A percentile compares a stretch with the other conserved stretches of the same genome.
Conservation (phyloP, 2,113 vertebrate species). For the Gyps fulvus region DNA sequence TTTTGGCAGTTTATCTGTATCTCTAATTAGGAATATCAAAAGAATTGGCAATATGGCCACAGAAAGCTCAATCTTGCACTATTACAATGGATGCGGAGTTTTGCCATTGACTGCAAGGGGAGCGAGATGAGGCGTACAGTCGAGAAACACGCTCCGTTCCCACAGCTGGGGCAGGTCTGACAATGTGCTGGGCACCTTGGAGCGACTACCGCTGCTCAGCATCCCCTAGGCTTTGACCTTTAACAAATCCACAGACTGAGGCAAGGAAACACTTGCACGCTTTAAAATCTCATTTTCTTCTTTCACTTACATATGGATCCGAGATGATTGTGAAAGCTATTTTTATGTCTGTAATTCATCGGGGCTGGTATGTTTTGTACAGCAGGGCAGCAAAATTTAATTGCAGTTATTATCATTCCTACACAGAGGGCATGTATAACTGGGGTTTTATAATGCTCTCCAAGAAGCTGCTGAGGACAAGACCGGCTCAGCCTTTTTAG, state of each 20-base stretch:
- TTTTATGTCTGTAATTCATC: background rate
- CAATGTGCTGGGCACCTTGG: background rate
- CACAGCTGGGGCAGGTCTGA: background rate
- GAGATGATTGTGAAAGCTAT: background rate
- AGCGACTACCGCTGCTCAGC: background rate
- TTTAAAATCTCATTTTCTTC: background rate
- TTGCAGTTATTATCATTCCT: background rate
- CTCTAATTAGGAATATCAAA: background rate
- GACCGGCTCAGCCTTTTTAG: background rate
- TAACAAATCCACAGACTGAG: background rate
- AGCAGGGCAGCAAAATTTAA: background rate
- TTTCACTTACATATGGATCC: background rate
- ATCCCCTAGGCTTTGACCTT: background rate
- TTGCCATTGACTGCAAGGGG: background rate
- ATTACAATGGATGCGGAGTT: background rate
- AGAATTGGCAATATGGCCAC: background rate
- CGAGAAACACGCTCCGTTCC: fast-evolving
- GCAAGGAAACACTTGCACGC: background rate
- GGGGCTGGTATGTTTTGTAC: background rate
- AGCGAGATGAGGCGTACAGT: background rate
- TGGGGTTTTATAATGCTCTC: background rate
- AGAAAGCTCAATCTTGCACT: background rate
- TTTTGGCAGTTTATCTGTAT: background rate
- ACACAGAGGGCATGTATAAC: background rate
- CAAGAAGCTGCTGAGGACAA: background rate